Conservation (phyloP, 2,113 vertebrate species). For the Bubo scandiacus region DNA sequence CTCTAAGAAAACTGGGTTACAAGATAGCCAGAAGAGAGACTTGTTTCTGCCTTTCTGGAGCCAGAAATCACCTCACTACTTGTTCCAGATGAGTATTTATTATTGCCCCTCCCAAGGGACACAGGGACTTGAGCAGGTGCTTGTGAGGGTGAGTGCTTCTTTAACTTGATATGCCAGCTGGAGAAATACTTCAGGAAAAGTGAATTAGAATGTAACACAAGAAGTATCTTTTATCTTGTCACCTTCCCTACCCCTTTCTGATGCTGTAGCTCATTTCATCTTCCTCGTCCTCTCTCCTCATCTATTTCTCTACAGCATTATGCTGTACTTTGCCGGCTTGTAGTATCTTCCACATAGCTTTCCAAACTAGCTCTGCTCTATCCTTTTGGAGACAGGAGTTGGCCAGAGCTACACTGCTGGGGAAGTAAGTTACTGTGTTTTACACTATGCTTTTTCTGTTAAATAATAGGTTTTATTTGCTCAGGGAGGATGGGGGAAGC, state of each 20-base stretch:
- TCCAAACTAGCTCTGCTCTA: accelerated
- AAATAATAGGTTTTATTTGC: background rate
- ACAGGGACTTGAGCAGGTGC: background rate
- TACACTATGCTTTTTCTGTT: background rate
- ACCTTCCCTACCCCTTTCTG: background rate
- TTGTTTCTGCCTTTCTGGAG: background rate
- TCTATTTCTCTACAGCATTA: accelerated
- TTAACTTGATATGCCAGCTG: background rate
- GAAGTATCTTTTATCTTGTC: no score
- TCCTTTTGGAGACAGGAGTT: background rate
- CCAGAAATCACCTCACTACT: accelerated
- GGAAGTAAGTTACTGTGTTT: accelerated
- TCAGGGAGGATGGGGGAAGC: accelerated
- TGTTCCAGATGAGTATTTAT: background rate
- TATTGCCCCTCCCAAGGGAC: background rate
- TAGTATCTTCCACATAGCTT: background rate
- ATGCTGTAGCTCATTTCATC: accelerated
- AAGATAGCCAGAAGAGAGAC: background rate
- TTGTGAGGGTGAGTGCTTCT: background rate
- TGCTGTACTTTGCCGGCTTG: background rate
- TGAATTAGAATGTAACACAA: background rate
- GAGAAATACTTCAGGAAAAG: background rate
- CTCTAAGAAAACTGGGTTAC: background rate
- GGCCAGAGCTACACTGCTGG: no score
- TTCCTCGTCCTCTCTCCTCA: background rate